phyloP scores from a whole-genome alignment of 2,113 vertebrate genomes.

The Callorhinus ursinus region DNA sequence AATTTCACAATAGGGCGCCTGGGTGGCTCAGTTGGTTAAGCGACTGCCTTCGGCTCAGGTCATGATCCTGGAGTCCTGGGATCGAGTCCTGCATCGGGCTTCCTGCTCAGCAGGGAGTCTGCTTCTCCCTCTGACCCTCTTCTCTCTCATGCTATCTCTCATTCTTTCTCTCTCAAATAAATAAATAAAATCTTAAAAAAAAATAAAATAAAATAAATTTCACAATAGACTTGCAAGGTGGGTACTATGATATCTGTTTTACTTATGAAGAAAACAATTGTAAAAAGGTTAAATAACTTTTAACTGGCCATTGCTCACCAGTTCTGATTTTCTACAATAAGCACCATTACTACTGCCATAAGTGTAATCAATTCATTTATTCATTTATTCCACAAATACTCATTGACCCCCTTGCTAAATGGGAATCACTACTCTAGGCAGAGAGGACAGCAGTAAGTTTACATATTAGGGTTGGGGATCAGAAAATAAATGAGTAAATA shows the following conservation, averaged over 20 bases:
- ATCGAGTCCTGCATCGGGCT: too few relatives aligned
- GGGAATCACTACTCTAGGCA: neutral
- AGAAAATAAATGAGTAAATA: neutral
- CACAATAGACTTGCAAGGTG: neutral
- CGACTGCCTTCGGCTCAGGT: too few relatives aligned
- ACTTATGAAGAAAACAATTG: slow-evolving; percentile 4
- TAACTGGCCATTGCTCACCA: neutral
- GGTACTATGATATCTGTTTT: neutral
- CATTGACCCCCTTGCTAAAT: neutral
- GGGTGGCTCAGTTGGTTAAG: too few relatives aligned
- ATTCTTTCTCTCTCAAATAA: too few relatives aligned
- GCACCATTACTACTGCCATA: neutral
- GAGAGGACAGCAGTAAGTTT: neutral
- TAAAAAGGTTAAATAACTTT: neutral
- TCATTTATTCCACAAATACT: neutral
- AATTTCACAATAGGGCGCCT: neutral
- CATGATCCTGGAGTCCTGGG: too few relatives aligned
- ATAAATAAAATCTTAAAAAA: too few relatives aligned
- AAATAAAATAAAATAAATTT: neutral
- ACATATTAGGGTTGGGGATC: neutral
- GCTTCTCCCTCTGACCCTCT: too few relatives aligned
- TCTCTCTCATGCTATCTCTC: too few relatives aligned
- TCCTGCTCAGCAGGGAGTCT: too few relatives aligned
- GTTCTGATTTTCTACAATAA: neutral
- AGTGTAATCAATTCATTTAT: neutral